phyloP scores from a whole-genome alignment of 2,888 invertebrate genomes.

The Elysia crispata region DNA sequence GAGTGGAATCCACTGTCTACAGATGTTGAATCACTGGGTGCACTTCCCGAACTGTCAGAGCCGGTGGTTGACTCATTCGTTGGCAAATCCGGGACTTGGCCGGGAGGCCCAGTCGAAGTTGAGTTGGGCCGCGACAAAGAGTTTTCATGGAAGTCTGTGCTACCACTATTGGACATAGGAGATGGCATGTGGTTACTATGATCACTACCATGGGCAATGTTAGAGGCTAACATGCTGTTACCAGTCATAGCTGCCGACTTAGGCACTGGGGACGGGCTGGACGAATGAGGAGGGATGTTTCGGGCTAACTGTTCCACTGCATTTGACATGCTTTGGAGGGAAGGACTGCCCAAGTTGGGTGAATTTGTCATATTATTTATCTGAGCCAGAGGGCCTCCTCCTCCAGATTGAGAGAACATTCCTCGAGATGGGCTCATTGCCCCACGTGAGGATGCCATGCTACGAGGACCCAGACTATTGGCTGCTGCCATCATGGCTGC shows the following conservation, averaged over 20 bases:
- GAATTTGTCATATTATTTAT: slow-evolving; percentile 63
- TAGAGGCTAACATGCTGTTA: slow-evolving; percentile 35
- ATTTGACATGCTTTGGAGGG: slow-evolving; percentile 56
- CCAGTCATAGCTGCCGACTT: slow-evolving; percentile 37
- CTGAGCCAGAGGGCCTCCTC: slow-evolving; percentile 58
- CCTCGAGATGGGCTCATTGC: slow-evolving; percentile 56
- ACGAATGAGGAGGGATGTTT: slow-evolving; percentile 40
- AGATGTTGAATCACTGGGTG: slow-evolving; percentile 54
- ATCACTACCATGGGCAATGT: slow-evolving; percentile 43
- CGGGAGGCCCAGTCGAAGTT: slow-evolving; percentile 49
- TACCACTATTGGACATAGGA: slow-evolving; percentile 44
- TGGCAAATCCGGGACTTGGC: slow-evolving; percentile 35
- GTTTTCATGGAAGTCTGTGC: slow-evolving; percentile 49
- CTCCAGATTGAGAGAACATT: slow-evolving; percentile 58
- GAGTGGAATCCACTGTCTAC: slow-evolving; percentile 56
- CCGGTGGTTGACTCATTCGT: slow-evolving; percentile 45
- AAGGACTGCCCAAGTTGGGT: slow-evolving; percentile 53
- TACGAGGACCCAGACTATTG: slow-evolving; percentile 60
- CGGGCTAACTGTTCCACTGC: slow-evolving; percentile 56
- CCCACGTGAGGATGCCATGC: slow-evolving; percentile 42
- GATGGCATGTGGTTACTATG: slow-evolving; percentile 44
- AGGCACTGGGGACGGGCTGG: slow-evolving; percentile 48
- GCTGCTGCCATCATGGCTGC: slow-evolving; percentile 75
- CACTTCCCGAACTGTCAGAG: slow-evolving; percentile 52
- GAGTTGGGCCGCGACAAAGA: slow-evolving; percentile 51